phyloP scores from a whole-genome alignment of 2,888 invertebrate genomes.

The Meiosimyza decipiens region DNA sequence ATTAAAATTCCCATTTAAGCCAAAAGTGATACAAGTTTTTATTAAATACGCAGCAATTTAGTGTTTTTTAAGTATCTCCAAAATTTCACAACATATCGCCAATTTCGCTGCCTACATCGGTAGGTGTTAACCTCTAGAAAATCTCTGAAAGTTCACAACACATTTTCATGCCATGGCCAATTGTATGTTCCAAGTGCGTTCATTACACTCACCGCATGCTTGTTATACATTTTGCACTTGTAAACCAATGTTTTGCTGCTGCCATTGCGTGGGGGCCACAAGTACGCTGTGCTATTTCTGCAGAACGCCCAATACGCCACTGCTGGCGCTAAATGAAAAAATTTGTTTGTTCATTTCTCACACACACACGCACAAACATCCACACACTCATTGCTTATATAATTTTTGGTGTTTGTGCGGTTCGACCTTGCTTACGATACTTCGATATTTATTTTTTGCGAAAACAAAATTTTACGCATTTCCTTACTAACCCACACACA shows the following conservation, averaged over 20 bases:
- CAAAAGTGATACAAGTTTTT: neutral
- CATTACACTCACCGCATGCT: neutral
- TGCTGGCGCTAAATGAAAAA: neutral
- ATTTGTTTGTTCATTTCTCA: too few species aligned
- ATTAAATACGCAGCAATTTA: too few species aligned
- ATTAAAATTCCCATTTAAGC: neutral
- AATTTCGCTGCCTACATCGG: too few species aligned
- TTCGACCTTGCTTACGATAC: neutral
- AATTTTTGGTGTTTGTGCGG: slow-evolving; percentile 2
- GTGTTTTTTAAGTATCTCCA: too few species aligned
- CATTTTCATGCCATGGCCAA: too few species aligned
- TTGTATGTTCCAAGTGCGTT: too few species aligned
- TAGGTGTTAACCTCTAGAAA: too few species aligned
- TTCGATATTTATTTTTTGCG: slow-evolving; percentile 9
- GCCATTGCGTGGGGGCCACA: neutral
- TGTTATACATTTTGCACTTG: slow-evolving; percentile 14
- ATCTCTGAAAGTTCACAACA: too few species aligned
- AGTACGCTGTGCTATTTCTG: neutral
- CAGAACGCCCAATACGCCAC: neutral
- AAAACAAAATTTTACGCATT: slow-evolving; percentile 3
- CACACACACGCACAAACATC: too few species aligned
- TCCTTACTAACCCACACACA: neutral
- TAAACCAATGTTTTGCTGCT: neutral
- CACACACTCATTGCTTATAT: neutral
- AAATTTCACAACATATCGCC: too few species aligned